Evolutionary conservation across 2,113 vertebrate genomes (phyloP).

Genomic region (Sialia sialis): DNA sequence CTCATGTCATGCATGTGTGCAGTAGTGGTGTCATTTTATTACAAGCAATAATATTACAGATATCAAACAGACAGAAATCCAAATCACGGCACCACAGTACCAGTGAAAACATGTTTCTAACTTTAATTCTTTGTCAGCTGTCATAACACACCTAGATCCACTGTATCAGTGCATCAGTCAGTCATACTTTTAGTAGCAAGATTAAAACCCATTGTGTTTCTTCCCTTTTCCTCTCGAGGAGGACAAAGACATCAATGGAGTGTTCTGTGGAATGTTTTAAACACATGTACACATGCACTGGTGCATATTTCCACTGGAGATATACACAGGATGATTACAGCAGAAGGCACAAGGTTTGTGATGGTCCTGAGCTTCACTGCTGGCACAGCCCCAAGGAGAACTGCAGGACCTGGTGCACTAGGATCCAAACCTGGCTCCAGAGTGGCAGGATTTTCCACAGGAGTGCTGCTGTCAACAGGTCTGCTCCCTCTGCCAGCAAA

Average conservation of each 20-base stretch:
- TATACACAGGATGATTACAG: background rate
- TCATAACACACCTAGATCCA: background rate
- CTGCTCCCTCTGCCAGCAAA: background rate
- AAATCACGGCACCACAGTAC: accelerated
- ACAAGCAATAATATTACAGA: background rate
- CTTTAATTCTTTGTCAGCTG: background rate
- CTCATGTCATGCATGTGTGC: background rate
- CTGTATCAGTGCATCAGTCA: accelerated
- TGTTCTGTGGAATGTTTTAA: background rate
- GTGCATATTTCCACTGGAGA: background rate
- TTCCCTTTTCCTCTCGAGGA: background rate
- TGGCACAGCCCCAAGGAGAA: background rate
- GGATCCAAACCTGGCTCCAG: background rate
- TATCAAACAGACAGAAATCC: background rate
- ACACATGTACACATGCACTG: background rate
- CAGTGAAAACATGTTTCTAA: background rate
- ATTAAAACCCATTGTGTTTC: background rate
- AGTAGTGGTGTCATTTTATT: background rate
- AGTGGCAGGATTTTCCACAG: background rate
- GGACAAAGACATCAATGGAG: background rate
- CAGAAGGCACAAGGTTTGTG: background rate
- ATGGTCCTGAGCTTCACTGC: background rate
- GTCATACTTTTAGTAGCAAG: background rate
- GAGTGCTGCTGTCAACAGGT: background rate
- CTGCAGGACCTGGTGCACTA: background rate